Base-by-base conservation (phyloP, 1,140 invertebrate genomes). In the Lordiphosa stackelbergi region DNA sequence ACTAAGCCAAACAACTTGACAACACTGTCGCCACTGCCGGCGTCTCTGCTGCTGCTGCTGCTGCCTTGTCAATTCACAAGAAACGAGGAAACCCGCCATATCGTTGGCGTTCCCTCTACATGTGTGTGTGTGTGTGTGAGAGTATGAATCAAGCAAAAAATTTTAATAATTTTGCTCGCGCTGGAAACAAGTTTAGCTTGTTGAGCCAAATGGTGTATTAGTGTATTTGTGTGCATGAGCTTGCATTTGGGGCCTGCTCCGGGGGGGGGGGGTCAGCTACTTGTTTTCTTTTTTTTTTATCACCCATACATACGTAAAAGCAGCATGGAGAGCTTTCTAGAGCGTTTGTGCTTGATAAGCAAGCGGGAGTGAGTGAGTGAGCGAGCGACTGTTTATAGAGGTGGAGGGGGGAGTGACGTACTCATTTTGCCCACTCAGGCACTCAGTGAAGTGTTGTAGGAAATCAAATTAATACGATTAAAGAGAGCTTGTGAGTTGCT, bases 1-100 rank as follows among this genome's bases (percentile, higher is more conserved):
- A 83, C 77, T 83, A 83, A 81, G 77, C 70, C 74, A 78, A 81
- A 81, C 70, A 71, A 83, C 78, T 73, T 83, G 77, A 83, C 77
- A 81, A 81, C 72, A 81, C 77, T 81, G 77, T 81, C 66, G 75
- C 45, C 45, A 41, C 46, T 24, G 47, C 37, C 53, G 36, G 46
- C 59, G 59, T 66, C 38, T 49, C 22, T 64, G 47, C 43, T 66
- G 36, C 31, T 65, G 19, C 19, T 16, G 54, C 56, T 51, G 49
- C 69, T 68, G 59, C 43, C 46, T 55, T 66, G 78, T 83, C 78
- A 83, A 83, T 83, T 83, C 78, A 84, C 66, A 84, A 83, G 77
- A 83, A 83, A 83, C 78, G 78, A 83, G 77, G 77, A 84, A 83
- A 84, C 78, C 77, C 77, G 78, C 78, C 78, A 66, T 55, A 62